Conservation (phyloP, 2,888 invertebrate species). For the Pelosia muscerda region DNA sequence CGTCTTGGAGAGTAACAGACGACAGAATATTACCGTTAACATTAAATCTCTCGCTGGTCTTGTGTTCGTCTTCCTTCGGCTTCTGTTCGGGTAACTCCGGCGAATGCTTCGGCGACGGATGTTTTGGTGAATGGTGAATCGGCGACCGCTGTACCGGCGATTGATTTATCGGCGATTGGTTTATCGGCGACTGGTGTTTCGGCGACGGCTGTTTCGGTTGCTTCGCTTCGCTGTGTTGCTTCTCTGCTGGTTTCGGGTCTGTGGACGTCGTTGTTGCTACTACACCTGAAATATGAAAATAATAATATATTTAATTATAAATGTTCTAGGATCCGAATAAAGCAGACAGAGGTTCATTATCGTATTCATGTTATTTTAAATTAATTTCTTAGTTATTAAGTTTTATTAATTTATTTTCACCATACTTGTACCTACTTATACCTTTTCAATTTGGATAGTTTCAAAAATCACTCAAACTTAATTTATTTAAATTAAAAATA, state of each 20-base stretch:
- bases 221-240: constrained; percentile 38
- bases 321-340: not conserved
- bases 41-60: constrained; percentile 62
- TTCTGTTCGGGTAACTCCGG: constrained; percentile 34
- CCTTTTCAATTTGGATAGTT: too few species aligned
- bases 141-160: constrained; percentile 26
- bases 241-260: constrained; percentile 45
- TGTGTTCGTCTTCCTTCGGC: constrained; percentile 46
- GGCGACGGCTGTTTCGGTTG: constrained; percentile 33
- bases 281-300: constrained; percentile 24
- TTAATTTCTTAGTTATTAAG: too few species aligned
- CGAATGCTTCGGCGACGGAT: constrained; percentile 37
- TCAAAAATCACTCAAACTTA: too few species aligned
- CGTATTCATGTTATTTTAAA: too few species aligned
- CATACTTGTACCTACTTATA: too few species aligned
- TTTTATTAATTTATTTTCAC: too few species aligned
- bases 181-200: constrained; percentile 32
- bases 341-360: not conserved
- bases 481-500: too few species aligned
- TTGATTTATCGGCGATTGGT: constrained; percentile 35
- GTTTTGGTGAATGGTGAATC: constrained; percentile 32
- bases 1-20: too few species aligned
- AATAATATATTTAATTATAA: too few species aligned
- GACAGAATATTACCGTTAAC: constrained; percentile 75
- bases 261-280: constrained; percentile 61